Evolutionary conservation across 2,888 invertebrate species (phyloP), one percentile per base, ranked within the genome.

Genomic region (Stenurella melanura): DNA sequence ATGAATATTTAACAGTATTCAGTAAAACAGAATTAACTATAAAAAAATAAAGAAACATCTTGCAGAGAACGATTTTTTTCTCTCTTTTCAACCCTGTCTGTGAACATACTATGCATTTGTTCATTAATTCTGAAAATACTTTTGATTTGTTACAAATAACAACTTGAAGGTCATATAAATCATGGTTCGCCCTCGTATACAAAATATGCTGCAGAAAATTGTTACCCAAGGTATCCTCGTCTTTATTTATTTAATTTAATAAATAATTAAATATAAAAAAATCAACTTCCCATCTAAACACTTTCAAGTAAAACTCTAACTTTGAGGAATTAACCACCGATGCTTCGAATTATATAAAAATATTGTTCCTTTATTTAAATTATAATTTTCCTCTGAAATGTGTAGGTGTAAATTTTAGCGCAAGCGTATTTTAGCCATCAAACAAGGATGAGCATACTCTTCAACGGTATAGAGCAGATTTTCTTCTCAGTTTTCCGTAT

Each of bases 381-480:
- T 56, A 60, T 60, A 50, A 70, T 70, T 70, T 70, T 60, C 19
- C 17, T 74, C 72, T 42, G 66, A 64, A 74, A 61, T 73, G 76
- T 68, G 79, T 80, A 80, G 79, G 79, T 78, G 79, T 80, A 70
- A 70, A 73, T 57, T 66, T 66, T 38, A 21, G 66, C 76, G 77
- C 79, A 78, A 42, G 78, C 78, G 78, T 63, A 38, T 34, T 11
- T 15, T 30, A 21, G 19, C n/a, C 58, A 64, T 50, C 69, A 58
- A 74, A 42, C 68, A 57, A 76, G 72, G 72, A 77, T 72, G 72
- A 54, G 38, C 72, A 68, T 26, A 69, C 72, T 71, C 42, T 56
- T 67, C 58, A 56, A 60, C 70, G 26, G 54, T 42, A 21, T 34
- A 34, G 30, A 34, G 68, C 21, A 26, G 69, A 73, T 76, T 73